Percentiles rank a stretch among this genome's conserved stretches.
phyloP scores from a whole-genome alignment of 64 coral and sea anemone species.

The Montipora efflorescens region DNA sequence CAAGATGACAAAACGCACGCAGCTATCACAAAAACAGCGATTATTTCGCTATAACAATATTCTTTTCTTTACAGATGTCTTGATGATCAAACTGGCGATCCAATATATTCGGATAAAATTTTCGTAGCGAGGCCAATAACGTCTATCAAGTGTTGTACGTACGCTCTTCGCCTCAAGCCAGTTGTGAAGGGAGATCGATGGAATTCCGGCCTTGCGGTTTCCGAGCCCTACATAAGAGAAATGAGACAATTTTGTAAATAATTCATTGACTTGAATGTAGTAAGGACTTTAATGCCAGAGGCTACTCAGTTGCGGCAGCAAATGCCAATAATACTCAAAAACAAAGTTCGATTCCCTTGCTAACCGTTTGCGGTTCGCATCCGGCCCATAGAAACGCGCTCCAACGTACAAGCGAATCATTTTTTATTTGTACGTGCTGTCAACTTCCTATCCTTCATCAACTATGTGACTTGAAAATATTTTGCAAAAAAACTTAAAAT shows the following conservation, averaged over 20 bases:
- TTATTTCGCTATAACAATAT: not conserved
- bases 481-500: not conserved
- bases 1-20: not conserved
- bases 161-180: not conserved
- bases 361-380: too few species aligned
- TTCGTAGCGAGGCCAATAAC: not conserved
- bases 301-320: slow-evolving; percentile 64
- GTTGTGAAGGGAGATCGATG: slow-evolving; percentile 36
- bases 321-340: not conserved
- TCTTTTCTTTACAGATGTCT: slow-evolving; percentile 7
- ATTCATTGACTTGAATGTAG: slow-evolving; percentile 72
- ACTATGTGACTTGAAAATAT: not conserved
- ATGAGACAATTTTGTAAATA: slow-evolving; percentile 87
- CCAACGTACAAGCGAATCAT: too few species aligned
- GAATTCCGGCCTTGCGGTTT: slow-evolving; percentile 42
- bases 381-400: too few species aligned
- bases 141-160: not conserved
- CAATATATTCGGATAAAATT: not conserved
- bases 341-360: not conserved
- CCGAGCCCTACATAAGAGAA: slow-evolving; percentile 52
- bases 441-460: not conserved
- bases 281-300: slow-evolving; percentile 31
- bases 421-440: not conserved
- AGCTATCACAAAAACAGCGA: not conserved
- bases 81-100: not conserved